Conservation (phyloP, 2,113 vertebrate species). For the Urocynchramus pylzowi region DNA sequence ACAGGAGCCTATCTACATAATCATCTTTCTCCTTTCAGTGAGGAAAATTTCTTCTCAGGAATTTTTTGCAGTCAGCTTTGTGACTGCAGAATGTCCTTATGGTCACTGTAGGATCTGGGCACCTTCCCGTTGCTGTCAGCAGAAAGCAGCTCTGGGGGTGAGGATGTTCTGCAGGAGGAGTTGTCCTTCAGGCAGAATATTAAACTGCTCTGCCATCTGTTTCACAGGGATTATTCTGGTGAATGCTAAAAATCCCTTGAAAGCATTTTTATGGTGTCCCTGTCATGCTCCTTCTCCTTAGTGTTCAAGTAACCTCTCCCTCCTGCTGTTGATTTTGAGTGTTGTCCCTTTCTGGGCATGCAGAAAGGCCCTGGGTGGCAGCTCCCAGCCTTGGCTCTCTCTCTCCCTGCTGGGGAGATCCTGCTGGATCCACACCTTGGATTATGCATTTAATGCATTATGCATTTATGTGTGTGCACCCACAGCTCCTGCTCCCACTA, state of each 20-base stretch:
- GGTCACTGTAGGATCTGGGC: not conserved
- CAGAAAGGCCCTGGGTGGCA: not conserved
- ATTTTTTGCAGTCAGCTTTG: not conserved
- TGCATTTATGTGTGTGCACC: not conserved
- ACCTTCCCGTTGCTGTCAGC: not conserved
- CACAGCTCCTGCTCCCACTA: rapidly evolving
- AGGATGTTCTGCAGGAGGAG: not conserved
- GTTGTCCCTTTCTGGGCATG: not conserved
- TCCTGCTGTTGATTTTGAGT: not conserved
- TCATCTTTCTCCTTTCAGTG: not conserved
- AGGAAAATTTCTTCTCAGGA: not conserved
- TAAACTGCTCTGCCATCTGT: slow-evolving; percentile 48
- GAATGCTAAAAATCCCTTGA: not conserved
- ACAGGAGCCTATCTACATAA: not conserved
- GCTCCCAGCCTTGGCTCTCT: not conserved
- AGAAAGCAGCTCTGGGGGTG: slow-evolving; percentile 15
- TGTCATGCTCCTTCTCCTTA: not conserved
- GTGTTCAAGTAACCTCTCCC: not conserved
- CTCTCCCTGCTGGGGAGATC: not conserved
- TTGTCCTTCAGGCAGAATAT: not conserved
- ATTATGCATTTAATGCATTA: too few species aligned
- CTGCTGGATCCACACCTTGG: rapidly evolving
- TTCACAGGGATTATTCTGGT: slow-evolving; percentile 26
- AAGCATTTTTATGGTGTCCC: slow-evolving; percentile 11
- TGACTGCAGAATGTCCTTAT: not conserved